These are phyloP conservation scores for Myrmophylax atrothorax DNA, from an alignment of 2,113 vertebrate genomes.

Conservation along the genomic window DNA sequence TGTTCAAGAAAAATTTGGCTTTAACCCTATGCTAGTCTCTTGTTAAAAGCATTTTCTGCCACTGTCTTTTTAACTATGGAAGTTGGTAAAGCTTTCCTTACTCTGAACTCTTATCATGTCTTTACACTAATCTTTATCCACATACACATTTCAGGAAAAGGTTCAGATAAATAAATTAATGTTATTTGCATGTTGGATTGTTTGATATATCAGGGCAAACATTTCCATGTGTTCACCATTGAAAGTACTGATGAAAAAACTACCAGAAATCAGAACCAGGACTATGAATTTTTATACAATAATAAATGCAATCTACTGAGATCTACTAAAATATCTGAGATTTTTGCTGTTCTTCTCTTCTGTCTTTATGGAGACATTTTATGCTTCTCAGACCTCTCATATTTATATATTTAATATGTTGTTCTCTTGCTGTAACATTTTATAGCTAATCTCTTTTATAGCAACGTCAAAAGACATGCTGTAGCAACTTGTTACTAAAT, in stretches of 20 bases:
- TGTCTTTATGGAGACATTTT: background rate
- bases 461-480: no score
- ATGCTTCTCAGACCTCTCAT: background rate
- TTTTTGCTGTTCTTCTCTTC: background rate
- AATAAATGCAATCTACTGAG: background rate
- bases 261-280: background rate
- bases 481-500: background rate
- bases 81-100: slow-evolving; percentile 17
- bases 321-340: background rate
- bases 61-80: slow-evolving; percentile 32
- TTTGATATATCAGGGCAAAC: background rate
- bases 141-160: background rate
- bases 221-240: background rate
- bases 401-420: background rate
- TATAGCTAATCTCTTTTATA: background rate
- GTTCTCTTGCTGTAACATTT: background rate
- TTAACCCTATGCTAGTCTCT: slow-evolving; percentile 80
- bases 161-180: background rate
- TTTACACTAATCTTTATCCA: background rate
- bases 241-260: background rate
- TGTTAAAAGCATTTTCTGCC: slow-evolving; percentile 64
- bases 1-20: slow-evolving; percentile 84
- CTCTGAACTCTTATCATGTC: background rate
- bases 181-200: background rate
- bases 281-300: background rate